phyloP scores from a whole-genome alignment of 2,888 invertebrate genomes.

The Antheraea yamamai region DNA sequence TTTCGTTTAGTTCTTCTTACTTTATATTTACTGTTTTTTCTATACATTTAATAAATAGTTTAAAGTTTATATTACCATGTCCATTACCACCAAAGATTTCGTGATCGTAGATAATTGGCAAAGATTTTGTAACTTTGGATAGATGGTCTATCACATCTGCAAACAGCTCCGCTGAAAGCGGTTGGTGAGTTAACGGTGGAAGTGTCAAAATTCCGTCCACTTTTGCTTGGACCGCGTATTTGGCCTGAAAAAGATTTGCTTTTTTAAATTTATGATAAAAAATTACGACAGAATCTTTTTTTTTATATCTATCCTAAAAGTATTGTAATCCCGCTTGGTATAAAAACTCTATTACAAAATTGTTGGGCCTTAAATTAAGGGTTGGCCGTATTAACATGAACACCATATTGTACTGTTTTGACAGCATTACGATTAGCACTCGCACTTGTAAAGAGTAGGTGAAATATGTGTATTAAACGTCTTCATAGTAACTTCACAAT shows the following conservation, averaged over 20 bases:
- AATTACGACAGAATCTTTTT: background rate
- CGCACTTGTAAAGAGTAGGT: too few species aligned
- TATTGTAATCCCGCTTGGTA: too few species aligned
- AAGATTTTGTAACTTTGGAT: background rate
- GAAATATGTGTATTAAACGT: too few species aligned
- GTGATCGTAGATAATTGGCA: constrained; percentile 6
- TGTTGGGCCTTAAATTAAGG: too few species aligned
- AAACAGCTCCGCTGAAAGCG: background rate
- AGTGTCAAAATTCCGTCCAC: constrained; percentile 9
- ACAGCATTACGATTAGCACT: too few species aligned
- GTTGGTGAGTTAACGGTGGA: background rate
- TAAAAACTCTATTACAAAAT: too few species aligned
- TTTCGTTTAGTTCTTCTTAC: background rate
- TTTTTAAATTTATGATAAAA: background rate
- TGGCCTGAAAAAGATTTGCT: background rate
- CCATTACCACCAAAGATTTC: constrained; percentile 17
- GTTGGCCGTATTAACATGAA: too few species aligned
- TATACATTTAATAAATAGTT: background rate
- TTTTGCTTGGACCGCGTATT: background rate
- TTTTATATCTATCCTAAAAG: too few species aligned
- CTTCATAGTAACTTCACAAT: too few species aligned
- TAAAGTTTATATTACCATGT: constrained; percentile 19
- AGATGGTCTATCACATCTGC: background rate
- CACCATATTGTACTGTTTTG: too few species aligned
- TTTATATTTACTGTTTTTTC: background rate